Evolutionary conservation across 1,140 invertebrate genomes (phyloP).

Genomic region (Drosophila chauvacae): DNA sequence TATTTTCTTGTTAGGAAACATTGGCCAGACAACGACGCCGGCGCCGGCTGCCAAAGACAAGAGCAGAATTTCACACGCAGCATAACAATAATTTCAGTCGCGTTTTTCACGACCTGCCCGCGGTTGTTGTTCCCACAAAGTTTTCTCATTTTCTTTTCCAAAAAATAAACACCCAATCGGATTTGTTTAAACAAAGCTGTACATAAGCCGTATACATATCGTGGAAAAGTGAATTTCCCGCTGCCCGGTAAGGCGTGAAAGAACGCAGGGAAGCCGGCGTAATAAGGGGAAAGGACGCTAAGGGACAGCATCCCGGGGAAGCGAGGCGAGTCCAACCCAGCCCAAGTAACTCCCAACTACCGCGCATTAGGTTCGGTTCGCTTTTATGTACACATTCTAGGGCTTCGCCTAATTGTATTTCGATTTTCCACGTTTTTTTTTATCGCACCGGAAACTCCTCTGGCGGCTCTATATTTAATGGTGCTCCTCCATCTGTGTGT

Average conservation of each 20-base stretch:
- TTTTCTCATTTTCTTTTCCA: conserved; percentile 14
- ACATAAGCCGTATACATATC: conserved; percentile 32
- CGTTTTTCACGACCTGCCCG: conserved; percentile 73
- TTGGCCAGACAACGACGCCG: conserved; percentile 66
- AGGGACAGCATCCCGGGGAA: conserved; percentile 33
- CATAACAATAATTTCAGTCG: conserved; percentile 79
- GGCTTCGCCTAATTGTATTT: conserved; percentile 59
- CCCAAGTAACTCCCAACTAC: conserved; percentile 12
- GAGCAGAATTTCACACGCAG: conserved; percentile 72
- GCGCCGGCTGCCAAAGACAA: conserved; percentile 50
- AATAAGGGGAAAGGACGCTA: conserved; percentile 6
- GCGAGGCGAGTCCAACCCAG: conserved; percentile 5
- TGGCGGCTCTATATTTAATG: not conserved
- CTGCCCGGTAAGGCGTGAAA: conserved; percentile 2
- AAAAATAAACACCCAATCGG: conserved; percentile 19
- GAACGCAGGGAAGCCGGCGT: conserved; percentile 20
- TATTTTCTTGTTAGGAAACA: conserved; percentile 63
- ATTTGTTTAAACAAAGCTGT: conserved; percentile 44
- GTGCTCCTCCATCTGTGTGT: conserved; percentile 7
- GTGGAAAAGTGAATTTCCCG: conserved; percentile 1
- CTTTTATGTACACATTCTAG: conserved; percentile 40
- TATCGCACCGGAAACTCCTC: conserved; percentile 28
- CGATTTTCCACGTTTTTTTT: conserved; percentile 60
- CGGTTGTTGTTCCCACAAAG: conserved; percentile 62
- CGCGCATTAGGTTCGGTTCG: conserved; percentile 36